Conservation (phyloP, 2,888 invertebrate genomes). For the Orchesella flavescens region DNA sequence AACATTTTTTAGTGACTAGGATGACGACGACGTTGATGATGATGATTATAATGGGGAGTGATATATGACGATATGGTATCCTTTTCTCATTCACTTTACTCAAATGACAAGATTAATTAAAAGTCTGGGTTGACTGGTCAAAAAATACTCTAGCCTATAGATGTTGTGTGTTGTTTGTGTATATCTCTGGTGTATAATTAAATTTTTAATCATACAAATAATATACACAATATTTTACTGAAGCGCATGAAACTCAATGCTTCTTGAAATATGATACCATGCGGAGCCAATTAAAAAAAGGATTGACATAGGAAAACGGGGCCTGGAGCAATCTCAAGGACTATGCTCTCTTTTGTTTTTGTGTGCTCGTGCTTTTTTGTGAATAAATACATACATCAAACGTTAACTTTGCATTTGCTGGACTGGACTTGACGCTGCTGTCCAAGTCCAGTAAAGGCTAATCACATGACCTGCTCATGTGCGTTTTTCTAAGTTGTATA, state of each 20-base stretch:
- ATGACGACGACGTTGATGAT: constrained; percentile 3
- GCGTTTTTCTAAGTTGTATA: too few relatives aligned
- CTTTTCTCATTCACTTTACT: constrained; percentile 34
- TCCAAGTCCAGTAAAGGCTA: too few relatives aligned
- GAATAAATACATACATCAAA: too few relatives aligned
- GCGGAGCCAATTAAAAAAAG: constrained; percentile 43
- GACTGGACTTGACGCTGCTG: too few relatives aligned
- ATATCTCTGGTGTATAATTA: too few relatives aligned
- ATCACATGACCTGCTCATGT: too few relatives aligned
- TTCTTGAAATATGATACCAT: constrained; percentile 19
- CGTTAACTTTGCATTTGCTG: too few relatives aligned
- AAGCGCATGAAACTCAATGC: constrained; percentile 34
- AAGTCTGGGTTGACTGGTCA: constrained; percentile 33
- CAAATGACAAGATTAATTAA: constrained; percentile 62
- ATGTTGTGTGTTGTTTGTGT: too few relatives aligned
- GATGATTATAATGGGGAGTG: background rate
- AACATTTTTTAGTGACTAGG: background rate
- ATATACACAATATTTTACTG: too few relatives aligned
- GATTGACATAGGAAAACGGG: constrained; percentile 44
- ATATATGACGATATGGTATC: constrained; percentile 16
- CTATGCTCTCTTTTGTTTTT: background rate
- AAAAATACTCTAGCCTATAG: background rate
- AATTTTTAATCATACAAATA: too few relatives aligned
- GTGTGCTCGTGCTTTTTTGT: too few relatives aligned
- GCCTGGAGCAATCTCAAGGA: constrained; percentile 11